Conservation (phyloP, 2,113 vertebrate genomes). For the Oxygymnocypris stewartii region DNA sequence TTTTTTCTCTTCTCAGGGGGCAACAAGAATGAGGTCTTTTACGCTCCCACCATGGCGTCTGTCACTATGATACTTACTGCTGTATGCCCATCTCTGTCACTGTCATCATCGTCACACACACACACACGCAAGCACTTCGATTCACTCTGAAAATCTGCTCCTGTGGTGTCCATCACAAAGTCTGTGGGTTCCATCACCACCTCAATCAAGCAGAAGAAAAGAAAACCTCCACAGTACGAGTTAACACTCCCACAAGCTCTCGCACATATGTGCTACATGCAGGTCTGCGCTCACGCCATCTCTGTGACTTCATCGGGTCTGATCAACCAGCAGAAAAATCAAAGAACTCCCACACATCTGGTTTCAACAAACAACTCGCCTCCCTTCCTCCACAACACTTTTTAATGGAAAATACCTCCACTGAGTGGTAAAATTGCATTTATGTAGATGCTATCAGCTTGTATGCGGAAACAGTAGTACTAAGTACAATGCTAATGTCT, state of each 20-base stretch:
- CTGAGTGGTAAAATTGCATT: neutral
- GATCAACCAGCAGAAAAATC: constrained; percentile 13
- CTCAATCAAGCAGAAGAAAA: constrained; percentile 43
- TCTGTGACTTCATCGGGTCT: constrained; percentile 45
- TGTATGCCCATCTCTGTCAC: constrained; percentile 58
- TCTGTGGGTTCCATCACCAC: constrained; percentile 34
- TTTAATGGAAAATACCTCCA: constrained; percentile 11
- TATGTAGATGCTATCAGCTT: constrained; percentile 12
- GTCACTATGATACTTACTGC: constrained; percentile 71
- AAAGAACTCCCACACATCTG: constrained; percentile 26
- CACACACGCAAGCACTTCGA: neutral
- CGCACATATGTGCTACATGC: constrained; percentile 5
- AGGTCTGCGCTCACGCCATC: neutral
- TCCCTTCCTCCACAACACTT: constrained; percentile 40
- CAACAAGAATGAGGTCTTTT: constrained; percentile 63
- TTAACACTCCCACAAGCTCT: constrained; percentile 32
- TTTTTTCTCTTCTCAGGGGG: neutral
- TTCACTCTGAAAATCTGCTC: constrained; percentile 20
- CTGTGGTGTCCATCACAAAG: constrained; percentile 40
- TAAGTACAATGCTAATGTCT: constrained; percentile 35
- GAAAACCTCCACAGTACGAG: constrained; percentile 29
- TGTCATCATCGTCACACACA: constrained; percentile 47
- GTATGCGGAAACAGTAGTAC: neutral
- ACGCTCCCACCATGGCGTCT: constrained; percentile 62
- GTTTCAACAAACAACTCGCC: neutral